phyloP scores from a whole-genome alignment of 2,888 invertebrate species.

The Sphinx pinastri region DNA sequence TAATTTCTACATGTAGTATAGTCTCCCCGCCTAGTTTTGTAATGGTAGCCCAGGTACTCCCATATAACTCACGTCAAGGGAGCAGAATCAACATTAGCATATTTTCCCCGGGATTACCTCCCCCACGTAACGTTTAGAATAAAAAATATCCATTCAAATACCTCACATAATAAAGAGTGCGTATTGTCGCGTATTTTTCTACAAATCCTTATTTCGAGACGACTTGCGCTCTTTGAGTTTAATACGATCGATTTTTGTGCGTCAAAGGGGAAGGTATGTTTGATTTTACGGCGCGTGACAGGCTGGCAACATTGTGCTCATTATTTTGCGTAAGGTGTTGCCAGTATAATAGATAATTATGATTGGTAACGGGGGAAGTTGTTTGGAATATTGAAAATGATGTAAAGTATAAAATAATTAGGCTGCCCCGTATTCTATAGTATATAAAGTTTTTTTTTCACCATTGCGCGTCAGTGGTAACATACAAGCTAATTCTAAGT shows the following conservation, averaged over 20 bases:
- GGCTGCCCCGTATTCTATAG: too few relatives aligned
- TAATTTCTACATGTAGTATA: too few relatives aligned
- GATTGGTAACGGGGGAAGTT: not conserved
- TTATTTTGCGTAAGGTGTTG: constrained; percentile 3
- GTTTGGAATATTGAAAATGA: not conserved
- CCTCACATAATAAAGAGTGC: constrained; percentile 58
- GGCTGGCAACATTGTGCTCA: constrained; percentile 29
- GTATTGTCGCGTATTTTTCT: constrained; percentile 50
- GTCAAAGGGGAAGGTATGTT: constrained; percentile 34
- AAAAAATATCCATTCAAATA: constrained; percentile 52
- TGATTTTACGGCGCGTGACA: constrained; percentile 41
- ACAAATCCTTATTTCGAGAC: constrained; percentile 59
- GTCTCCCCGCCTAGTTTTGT: too few relatives aligned
- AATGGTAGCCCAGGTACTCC: too few relatives aligned
- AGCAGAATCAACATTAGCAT: constrained; percentile 24
- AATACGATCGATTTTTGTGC: constrained; percentile 25
- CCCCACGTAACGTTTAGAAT: constrained; percentile 35
- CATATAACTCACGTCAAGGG: too few relatives aligned
- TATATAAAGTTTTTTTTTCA: too few relatives aligned
- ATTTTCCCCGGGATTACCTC: constrained; percentile 29
- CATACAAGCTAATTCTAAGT: too few relatives aligned
- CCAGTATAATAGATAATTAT: not conserved
- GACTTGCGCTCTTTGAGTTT: constrained; percentile 45
- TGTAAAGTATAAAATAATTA: too few relatives aligned
- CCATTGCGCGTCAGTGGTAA: too few relatives aligned